These are phyloP conservation scores for Leucopternis melanops DNA, from an alignment of 2,113 vertebrate species.

Conservation along the genomic window DNA sequence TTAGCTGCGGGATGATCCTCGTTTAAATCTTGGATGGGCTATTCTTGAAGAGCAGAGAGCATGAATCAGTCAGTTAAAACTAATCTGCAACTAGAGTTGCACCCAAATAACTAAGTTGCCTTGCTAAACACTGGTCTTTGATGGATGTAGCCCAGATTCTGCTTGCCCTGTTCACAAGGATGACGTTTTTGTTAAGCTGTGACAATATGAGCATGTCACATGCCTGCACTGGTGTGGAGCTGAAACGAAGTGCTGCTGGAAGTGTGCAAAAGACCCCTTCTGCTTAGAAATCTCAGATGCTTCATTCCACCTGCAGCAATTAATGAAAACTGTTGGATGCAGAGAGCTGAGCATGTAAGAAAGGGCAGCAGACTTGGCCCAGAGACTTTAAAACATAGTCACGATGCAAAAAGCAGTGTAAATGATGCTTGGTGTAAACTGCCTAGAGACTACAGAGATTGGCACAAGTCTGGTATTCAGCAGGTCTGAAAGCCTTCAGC, in stretches of 20 bases:
- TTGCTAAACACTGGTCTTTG: neutral
- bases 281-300: constrained; percentile 8
- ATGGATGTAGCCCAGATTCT: neutral
- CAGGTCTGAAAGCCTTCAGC: neutral
- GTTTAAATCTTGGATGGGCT: neutral
- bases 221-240: neutral
- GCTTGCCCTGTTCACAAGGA: neutral
- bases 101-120: neutral
- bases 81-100: neutral
- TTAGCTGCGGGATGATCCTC: neutral
- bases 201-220: neutral
- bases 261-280: neutral
- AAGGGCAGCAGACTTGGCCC: neutral
- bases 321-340: neutral
- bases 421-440: neutral
- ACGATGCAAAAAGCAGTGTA: neutral
- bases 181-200: neutral
- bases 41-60: neutral
- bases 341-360: neutral
- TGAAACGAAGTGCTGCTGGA: neutral
- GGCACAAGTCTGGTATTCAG: neutral
- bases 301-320: neutral
- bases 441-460: neutral
- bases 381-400: neutral
- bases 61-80: neutral